phyloP scores from a whole-genome alignment of 2,113 vertebrate genomes.

The Hippocampus zosterae region DNA sequence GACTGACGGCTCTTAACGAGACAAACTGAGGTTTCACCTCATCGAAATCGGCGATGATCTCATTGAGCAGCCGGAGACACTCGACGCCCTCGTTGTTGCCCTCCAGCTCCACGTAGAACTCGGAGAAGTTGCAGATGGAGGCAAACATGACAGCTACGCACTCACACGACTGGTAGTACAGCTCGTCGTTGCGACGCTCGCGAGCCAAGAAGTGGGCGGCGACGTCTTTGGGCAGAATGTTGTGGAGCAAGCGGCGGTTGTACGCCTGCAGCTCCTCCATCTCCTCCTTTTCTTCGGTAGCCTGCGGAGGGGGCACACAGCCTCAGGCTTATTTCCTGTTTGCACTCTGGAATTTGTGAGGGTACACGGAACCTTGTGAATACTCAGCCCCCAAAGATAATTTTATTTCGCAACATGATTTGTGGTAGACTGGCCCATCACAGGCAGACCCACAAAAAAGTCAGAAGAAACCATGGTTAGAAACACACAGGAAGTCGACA shows the following conservation, averaged over 20 bases:
- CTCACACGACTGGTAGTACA: conserved; percentile 97
- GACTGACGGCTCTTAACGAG: neutral
- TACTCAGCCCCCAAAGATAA: no score
- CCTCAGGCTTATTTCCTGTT: neutral
- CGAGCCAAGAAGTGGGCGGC: conserved; percentile 89
- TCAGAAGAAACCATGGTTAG: no score
- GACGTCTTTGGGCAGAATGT: conserved; percentile 96
- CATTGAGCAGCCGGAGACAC: conserved; percentile 92
- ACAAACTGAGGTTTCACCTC: conserved; percentile 72
- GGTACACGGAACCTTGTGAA: no score
- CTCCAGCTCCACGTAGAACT: conserved; percentile 97
- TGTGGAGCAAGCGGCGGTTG: conserved; percentile 92
- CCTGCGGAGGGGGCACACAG: conserved; percentile 66
- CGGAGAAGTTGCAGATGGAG: conserved; percentile 98
- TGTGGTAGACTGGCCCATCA: no score
- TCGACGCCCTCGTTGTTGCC: conserved; percentile 97
- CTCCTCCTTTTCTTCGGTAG: conserved; percentile 96
- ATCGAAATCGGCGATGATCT: conserved; percentile 97
- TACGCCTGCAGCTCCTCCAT: conserved; percentile 98
- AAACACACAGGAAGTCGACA: no score
- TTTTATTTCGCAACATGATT: no score
- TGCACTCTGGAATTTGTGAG: neutral
- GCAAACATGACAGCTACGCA: conserved; percentile 98
- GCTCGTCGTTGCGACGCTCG: conserved; percentile 90
- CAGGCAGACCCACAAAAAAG: no score